Evolutionary conservation across 2,113 vertebrate genomes (phyloP).

Genomic region (Oplegnathus fasciatus): DNA sequence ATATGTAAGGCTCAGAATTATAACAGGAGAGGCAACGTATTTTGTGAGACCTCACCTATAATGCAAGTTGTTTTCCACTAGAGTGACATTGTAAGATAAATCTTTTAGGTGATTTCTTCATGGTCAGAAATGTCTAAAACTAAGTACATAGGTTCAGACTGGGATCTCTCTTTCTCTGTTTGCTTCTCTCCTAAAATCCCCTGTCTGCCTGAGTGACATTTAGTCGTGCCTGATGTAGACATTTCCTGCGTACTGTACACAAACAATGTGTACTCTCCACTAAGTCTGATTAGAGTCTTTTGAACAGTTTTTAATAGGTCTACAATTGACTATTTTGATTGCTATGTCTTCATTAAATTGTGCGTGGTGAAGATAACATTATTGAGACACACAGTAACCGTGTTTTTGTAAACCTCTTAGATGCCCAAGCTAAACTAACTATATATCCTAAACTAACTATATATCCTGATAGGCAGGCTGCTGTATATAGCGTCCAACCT

Average conservation of each 20-base stretch:
- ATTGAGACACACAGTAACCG: too few species aligned
- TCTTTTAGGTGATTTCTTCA: neutral
- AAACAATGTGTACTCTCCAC: neutral
- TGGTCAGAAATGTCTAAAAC: neutral
- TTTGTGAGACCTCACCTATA: slow-evolving; percentile 66
- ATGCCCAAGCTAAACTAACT: neutral
- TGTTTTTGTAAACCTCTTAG: neutral
- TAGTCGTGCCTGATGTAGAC: neutral
- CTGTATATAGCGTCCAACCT: neutral
- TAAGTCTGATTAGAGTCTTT: neutral
- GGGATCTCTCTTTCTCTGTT: neutral
- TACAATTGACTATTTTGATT: neutral
- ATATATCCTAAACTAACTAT: neutral
- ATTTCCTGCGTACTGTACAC: neutral
- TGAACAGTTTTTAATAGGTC: neutral
- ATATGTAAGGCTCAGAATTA: slow-evolving; percentile 46
- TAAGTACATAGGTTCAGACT: neutral
- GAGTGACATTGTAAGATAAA: neutral
- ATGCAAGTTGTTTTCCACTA: slow-evolving; percentile 71
- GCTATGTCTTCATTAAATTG: neutral
- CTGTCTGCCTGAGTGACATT: neutral
- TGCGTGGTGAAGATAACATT: neutral
- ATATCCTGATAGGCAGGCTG: neutral
- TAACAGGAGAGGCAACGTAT: slow-evolving; percentile 30
- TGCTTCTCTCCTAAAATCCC: neutral